Percentiles rank a stretch among this genome's conserved stretches.
Evolutionary conservation across 2,888 invertebrate species (phyloP).

Genomic region (Thalpophila matura): DNA sequence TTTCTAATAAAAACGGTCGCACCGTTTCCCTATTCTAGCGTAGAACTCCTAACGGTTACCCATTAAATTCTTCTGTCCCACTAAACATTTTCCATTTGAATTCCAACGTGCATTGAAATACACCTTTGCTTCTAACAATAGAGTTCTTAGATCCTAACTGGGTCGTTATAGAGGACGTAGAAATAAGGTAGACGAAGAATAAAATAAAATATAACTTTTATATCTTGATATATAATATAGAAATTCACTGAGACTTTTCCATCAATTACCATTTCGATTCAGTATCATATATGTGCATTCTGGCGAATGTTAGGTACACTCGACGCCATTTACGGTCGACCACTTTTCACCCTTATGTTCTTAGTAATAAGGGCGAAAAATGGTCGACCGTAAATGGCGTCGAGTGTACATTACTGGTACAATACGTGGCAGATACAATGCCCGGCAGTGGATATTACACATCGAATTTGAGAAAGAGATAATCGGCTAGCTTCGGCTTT

Average conservation of each 20-base stretch:
- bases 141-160: slow-evolving; percentile 39
- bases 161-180: slow-evolving; percentile 14
- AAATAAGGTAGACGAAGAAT: neutral
- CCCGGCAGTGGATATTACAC: too few relatives aligned
- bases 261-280: neutral
- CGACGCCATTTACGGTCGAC: too few relatives aligned
- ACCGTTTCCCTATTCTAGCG: neutral
- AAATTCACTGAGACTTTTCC: neutral
- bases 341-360: too few relatives aligned
- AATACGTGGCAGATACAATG: too few relatives aligned
- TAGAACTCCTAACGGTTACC: neutral
- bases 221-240: too few relatives aligned
- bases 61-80: slow-evolving; percentile 52
- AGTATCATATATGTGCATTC: too few relatives aligned
- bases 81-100: slow-evolving; percentile 26
- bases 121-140: slow-evolving; percentile 43
- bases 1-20: neutral
- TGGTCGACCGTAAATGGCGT: too few relatives aligned
- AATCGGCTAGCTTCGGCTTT: too few relatives aligned
- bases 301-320: too few relatives aligned
- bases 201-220: neutral
- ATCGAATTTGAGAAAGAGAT: too few relatives aligned
- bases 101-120: slow-evolving; percentile 25
- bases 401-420: too few relatives aligned
- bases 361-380: too few relatives aligned